Conservation (phyloP, 2,797 vertebrate genomes). For the Halcyon leucocephala region DNA sequence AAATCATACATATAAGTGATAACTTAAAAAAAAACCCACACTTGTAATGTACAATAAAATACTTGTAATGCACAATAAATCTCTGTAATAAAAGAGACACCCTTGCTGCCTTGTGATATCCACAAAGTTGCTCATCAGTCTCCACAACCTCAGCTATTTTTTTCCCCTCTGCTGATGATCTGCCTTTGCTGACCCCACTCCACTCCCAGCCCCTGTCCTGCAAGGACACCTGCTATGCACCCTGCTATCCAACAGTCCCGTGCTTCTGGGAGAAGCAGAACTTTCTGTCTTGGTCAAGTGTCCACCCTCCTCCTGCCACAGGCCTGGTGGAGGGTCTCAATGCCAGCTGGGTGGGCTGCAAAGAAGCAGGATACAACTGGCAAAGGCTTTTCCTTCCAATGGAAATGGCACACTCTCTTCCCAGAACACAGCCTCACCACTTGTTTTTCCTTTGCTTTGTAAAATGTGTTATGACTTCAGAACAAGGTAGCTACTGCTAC, state of each 20-base stretch:
- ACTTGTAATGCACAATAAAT: background rate
- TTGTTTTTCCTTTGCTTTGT: background rate
- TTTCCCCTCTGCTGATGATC: background rate
- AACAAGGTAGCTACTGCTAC: background rate
- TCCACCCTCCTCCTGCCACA: background rate
- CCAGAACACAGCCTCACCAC: background rate
- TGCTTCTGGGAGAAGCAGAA: background rate
- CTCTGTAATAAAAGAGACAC: background rate
- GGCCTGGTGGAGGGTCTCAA: background rate
- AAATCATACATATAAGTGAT: constrained; percentile 4
- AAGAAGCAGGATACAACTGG: background rate
- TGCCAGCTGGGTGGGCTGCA: background rate
- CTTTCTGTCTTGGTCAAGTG: background rate
- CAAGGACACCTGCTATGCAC: no score
- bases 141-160: background rate
- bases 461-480: background rate
- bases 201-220: background rate
- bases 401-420: background rate
- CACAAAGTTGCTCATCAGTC: background rate
- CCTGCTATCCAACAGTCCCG: background rate
- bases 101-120: background rate
- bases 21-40: background rate
- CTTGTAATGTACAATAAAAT: no score
- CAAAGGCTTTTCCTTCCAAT: background rate
- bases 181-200: rapidly evolving